Evolutionary conservation across 2,888 invertebrate species (phyloP).

Genomic region (Spialia ferax): DNA sequence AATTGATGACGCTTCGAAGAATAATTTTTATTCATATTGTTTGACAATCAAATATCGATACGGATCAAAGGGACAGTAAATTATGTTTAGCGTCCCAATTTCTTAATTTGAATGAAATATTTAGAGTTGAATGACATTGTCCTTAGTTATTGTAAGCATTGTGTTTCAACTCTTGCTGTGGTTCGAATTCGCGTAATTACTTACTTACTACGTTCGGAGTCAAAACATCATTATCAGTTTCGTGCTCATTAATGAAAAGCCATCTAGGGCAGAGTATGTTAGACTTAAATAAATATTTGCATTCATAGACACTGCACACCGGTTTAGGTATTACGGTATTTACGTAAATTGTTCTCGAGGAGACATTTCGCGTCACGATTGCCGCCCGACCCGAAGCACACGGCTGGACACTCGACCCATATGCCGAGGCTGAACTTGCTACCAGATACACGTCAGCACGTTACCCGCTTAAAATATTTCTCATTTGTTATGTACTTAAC

Average conservation of each 20-base stretch:
- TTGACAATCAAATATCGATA: too few relatives aligned
- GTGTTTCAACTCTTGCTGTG: neutral
- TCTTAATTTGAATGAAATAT: conserved; percentile 7
- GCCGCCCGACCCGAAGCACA: neutral
- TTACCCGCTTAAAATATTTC: conserved; percentile 13
- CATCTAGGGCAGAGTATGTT: conserved; percentile 2
- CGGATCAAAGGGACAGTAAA: too few relatives aligned
- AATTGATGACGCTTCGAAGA: too few relatives aligned
- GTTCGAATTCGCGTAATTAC: neutral
- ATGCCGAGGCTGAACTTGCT: conserved; percentile 35
- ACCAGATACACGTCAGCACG: conserved; percentile 3
- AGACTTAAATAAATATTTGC: conserved; percentile 1
- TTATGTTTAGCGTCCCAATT: too few relatives aligned
- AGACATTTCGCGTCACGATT: neutral
- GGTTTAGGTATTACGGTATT: neutral
- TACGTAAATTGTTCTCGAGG: neutral
- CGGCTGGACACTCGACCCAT: conserved; percentile 32
- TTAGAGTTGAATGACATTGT: too few relatives aligned
- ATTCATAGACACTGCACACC: neutral
- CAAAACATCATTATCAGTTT: conserved; percentile 1
- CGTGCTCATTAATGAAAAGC: conserved; percentile 2
- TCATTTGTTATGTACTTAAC: conserved; percentile 23
- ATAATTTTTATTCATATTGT: too few relatives aligned
- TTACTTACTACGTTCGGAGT: neutral
- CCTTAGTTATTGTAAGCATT: neutral